Evolutionary conservation across 1,140 invertebrate species (phyloP), one percentile per base, ranked within the genome.

Genomic region (Mesaphorura yosii): DNA sequence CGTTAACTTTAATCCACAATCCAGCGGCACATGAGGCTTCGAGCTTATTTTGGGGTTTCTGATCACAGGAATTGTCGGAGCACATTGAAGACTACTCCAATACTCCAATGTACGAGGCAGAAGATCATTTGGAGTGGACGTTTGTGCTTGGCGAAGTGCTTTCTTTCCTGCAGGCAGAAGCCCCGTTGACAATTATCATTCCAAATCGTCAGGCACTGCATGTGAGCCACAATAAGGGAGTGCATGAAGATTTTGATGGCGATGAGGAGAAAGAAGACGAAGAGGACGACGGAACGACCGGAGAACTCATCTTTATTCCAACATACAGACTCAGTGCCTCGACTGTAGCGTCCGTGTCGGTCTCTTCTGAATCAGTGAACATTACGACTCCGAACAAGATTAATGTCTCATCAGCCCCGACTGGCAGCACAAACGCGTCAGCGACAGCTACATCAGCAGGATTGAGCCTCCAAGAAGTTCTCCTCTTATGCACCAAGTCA

Each of bases 41-140:
- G n/a, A n/a, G n/a, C 19, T 14, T 20, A 7, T 46, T 14, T 44
- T 48, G 2, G 12, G 7, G 5, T 54, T 20, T 39, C 14, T 6
- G 12, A 41, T 59, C 59, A 25, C 62, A 79, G 71, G 90, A 95
- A 70, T 73, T 95, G 64, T 85, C 90, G 63, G 83, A 84, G 65
- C 85, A 88, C 70, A 86, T 88, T 70, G 85, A 88, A 67, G 91
- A 96, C 67, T 96, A 97, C 70, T 10, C 31, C n/a, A 10, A 10
- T 10, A 90, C 88, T 15, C 83, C 81, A 64, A 89, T 87, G 19
- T 91, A 96, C 72, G 89, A 96, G 70, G 90, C 91, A 10, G 92
- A 96, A 60, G 92, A 96, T 71, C 89, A 95, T 68, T 75, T 92
- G 61, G 92, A 96, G 72, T 97, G 93, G 93, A 86, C 83, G 50